Percentiles rank a stretch among this genome's conserved stretches.
phyloP scores from a whole-genome alignment of 2,113 vertebrate species.

The Ranitomeya variabilis region DNA sequence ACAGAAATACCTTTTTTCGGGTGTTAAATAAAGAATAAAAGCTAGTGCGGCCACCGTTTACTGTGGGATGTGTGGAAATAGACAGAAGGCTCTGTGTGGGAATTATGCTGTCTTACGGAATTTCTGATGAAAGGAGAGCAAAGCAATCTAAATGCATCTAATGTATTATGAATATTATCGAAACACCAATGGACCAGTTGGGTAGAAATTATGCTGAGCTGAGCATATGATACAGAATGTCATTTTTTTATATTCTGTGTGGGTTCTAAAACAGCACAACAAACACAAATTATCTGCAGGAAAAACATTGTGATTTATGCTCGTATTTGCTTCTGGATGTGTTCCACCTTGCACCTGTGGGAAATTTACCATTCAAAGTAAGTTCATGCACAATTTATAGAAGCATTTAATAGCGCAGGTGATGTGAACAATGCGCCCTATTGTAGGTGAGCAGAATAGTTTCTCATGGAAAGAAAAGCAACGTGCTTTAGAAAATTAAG shows the following conservation, averaged over 20 bases:
- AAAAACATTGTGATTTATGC: slow-evolving; percentile 55
- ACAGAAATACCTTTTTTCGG: slow-evolving; percentile 22
- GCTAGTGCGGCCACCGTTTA: not conserved
- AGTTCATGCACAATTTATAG: slow-evolving; percentile 41
- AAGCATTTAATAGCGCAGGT: slow-evolving; percentile 43
- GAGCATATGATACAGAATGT: slow-evolving; percentile 26
- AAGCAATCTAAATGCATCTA: slow-evolving; percentile 54
- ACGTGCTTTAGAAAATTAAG: not conserved
- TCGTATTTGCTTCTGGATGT: slow-evolving; percentile 31
- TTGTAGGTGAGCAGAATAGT: not conserved
- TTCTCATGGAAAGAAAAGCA: not conserved
- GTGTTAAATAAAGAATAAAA: slow-evolving; percentile 12
- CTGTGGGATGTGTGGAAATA: not conserved
- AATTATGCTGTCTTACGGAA: slow-evolving; percentile 57
- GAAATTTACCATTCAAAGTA: slow-evolving; percentile 45
- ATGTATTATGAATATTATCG: slow-evolving; percentile 56
- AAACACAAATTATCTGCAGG: slow-evolving; percentile 55
- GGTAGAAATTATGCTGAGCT: slow-evolving; percentile 47
- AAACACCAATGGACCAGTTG: slow-evolving; percentile 57
- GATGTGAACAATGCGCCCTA: slow-evolving; percentile 3
- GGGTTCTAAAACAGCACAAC: slow-evolving; percentile 43
- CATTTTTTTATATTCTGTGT: slow-evolving; percentile 37
- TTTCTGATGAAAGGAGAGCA: slow-evolving; percentile 53
- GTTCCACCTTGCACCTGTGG: slow-evolving; percentile 44
- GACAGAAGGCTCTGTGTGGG: slow-evolving; percentile 43